Conservation (phyloP, 2,888 invertebrate genomes). For the Hecatera dysodea region DNA sequence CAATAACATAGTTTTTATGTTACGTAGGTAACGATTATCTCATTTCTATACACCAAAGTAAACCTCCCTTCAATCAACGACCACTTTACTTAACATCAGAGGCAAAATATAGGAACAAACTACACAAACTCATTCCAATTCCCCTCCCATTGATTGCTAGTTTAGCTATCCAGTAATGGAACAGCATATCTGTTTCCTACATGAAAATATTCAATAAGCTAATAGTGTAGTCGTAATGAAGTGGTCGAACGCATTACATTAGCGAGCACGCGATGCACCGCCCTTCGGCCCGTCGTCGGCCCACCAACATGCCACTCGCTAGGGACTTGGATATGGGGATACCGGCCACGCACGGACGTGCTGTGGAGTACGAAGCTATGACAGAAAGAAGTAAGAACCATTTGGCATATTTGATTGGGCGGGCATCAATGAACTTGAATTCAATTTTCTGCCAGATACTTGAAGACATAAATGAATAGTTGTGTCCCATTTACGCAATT, state of each 20-base stretch:
- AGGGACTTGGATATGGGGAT: slow-evolving; percentile 33
- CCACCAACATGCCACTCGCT: slow-evolving; percentile 56
- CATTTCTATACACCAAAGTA: background rate
- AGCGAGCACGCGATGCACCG: slow-evolving; percentile 64
- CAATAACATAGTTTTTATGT: background rate
- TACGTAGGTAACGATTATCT: too few species aligned
- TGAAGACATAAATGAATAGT: too few species aligned
- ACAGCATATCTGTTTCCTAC: slow-evolving; percentile 22
- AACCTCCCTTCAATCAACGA: background rate
- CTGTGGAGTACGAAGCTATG: slow-evolving; percentile 4
- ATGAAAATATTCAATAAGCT: slow-evolving; percentile 54
- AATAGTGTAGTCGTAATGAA: slow-evolving; percentile 50
- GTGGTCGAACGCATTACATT: slow-evolving; percentile 56
- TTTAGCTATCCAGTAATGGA: slow-evolving; percentile 17
- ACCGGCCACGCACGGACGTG: slow-evolving; percentile 27
- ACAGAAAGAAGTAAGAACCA: slow-evolving; percentile 1
- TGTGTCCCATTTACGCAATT: too few species aligned
- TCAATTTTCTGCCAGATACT: too few species aligned
- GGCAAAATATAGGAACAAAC: background rate
- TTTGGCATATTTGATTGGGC: too few species aligned
- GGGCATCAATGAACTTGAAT: too few species aligned
- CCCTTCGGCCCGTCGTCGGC: background rate
- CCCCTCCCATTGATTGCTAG: background rate
- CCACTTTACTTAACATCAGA: background rate
- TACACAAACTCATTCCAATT: background rate